Evolutionary conservation across 92 coral and sea anemone species (phyloP), one percentile per base, ranked within the genome.

Genomic region (Palythoa grandiflora): DNA sequence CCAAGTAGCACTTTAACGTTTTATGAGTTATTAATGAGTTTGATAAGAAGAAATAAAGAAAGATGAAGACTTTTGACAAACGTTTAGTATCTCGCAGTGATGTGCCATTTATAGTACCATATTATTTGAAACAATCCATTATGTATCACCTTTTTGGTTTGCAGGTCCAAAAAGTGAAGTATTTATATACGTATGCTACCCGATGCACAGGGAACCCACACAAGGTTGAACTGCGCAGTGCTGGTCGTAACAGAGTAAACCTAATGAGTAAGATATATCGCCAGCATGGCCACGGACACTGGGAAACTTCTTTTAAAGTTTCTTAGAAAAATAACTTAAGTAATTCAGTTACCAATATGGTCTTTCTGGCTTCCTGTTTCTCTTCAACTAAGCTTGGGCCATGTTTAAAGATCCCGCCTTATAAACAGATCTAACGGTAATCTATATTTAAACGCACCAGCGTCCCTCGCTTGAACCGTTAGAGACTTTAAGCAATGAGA

Each of bases 121-220:
- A 12, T 12, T 66, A 4, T n/a, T 8, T 12, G 0, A 71, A 71
- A 15, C 48, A 71, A 35, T 21, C 47, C 28, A 12, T 9, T 16
- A 40, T 4, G 21, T 4, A 37, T 37, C 14, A 37, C n/a, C 0
- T 35, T 15, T 11, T 77, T 21, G 20, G n/a, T 21, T 76, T 77
- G 11, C 36, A 77, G 66, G 66, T 21, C 83, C 83, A 77, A 28
- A 77, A 19, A 54, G 21, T 13, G n/a, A 47, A 75, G 83, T 54
- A 55, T 77, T 77, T 38, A 52, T 53, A 54, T 54, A 2, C 63
- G 20, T 54, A 77, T 54, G 66, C 47, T 54, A 19, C 13, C n/a
- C 47, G 10, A 36, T 35, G 28, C 44, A 52, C 68, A 53, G 83
- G 83, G 63, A 77, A 14, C 66, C 68, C 35, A 77, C 8, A 44